These are phyloP conservation scores for Pholis gunnellus DNA, from an alignment of 2,113 vertebrate genomes.

Conservation along the genomic window DNA sequence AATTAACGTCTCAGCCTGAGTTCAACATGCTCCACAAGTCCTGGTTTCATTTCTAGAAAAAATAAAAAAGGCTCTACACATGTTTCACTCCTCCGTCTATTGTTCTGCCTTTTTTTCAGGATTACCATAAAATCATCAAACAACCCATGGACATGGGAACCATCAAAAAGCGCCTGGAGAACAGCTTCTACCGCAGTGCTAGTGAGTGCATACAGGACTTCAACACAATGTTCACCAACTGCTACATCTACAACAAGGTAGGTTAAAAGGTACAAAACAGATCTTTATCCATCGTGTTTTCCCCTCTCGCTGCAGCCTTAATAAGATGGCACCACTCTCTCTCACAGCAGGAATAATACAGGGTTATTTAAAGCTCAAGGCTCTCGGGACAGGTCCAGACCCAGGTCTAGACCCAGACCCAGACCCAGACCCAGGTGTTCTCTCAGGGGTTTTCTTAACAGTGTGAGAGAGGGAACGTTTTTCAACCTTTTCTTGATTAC, in stretches of 20 bases:
- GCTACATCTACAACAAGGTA: conserved; percentile 98
- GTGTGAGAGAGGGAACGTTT: neutral
- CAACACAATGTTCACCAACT: conserved; percentile 99
- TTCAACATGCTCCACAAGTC: neutral
- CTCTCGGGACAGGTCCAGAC: neutral
- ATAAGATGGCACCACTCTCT: neutral
- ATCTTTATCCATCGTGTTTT: neutral
- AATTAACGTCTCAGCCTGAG: neutral
- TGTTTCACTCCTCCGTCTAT: neutral
- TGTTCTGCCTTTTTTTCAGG: conserved; percentile 74
- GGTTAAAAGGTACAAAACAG: conserved; percentile 25
- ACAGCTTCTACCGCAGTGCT: conserved; percentile 92
- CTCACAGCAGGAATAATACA: neutral
- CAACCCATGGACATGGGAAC: conserved; percentile 98
- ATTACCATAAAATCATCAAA: conserved; percentile 98
- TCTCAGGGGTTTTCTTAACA: neutral
- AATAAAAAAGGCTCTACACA: neutral
- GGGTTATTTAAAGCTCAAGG: neutral
- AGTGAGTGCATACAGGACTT: conserved; percentile 97
- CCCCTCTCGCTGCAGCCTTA: neutral
- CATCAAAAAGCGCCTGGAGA: conserved; percentile 93
- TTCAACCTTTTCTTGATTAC: neutral
- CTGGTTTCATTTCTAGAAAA: neutral
- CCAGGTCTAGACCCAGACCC: neutral
- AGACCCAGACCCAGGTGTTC: neutral